Conservation (phyloP, 2,113 vertebrate species). For the Brachypteracias leptosomus region DNA sequence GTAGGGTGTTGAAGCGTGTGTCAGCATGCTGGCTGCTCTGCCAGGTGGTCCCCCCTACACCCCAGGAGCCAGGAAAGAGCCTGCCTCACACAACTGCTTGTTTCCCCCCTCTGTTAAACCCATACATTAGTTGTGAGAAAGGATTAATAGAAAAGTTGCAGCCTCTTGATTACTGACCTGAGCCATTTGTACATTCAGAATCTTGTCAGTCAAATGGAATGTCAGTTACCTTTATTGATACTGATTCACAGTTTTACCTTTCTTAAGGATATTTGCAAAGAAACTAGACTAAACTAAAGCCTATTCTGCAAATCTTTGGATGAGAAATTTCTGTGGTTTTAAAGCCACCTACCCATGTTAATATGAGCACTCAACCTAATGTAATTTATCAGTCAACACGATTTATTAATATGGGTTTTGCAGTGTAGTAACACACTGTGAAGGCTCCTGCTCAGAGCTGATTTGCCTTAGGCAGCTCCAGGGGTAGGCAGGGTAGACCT, state of each 20-base stretch:
- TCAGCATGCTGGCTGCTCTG: background rate
- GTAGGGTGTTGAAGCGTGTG: background rate
- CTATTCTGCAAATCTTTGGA: background rate
- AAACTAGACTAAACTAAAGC: background rate
- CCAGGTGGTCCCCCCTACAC: background rate
- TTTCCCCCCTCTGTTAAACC: background rate
- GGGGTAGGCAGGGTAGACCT: background rate
- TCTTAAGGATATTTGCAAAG: background rate
- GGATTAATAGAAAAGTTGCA: background rate
- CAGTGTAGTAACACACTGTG: background rate
- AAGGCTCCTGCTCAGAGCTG: background rate
- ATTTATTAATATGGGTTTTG: background rate
- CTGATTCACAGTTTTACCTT: background rate
- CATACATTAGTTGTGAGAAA: background rate
- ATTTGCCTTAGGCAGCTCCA: background rate
- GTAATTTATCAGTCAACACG: background rate
- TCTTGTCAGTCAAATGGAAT: background rate
- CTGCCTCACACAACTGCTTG: fast-evolving
- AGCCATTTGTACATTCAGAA: background rate
- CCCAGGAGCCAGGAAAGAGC: background rate
- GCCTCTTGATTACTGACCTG: background rate
- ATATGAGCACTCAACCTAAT: background rate
- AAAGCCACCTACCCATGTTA: background rate
- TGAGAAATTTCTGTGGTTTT: background rate
- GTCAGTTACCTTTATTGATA: background rate